phyloP scores from a whole-genome alignment of 2,797 vertebrate genomes.

The Pteropus rufus region DNA sequence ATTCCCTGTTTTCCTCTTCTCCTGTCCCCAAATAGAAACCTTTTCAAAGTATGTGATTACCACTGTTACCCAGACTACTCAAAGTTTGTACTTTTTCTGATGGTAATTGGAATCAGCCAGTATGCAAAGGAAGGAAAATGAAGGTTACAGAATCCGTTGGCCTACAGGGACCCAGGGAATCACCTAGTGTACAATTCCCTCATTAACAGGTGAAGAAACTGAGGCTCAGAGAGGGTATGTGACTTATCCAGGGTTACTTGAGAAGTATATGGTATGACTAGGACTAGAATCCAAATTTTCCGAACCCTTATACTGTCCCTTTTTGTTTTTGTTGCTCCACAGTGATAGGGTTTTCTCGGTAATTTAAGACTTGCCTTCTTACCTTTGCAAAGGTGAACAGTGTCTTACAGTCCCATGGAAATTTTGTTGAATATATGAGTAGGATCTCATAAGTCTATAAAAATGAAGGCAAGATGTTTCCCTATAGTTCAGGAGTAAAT shows the following conservation, averaged over 20 bases:
- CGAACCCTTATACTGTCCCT: background rate
- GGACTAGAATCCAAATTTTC: slow-evolving; percentile 1
- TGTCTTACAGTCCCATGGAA: background rate
- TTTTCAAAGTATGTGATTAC: background rate
- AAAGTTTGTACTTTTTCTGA: background rate
- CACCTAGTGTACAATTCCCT: background rate
- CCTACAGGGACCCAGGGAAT: background rate
- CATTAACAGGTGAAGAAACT: slow-evolving; percentile 15
- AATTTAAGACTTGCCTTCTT: background rate
- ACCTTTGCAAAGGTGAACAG: background rate
- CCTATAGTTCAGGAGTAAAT: background rate
- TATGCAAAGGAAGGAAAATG: slow-evolving; percentile 1
- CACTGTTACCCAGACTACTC: background rate
- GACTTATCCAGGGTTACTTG: background rate
- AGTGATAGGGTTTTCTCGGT: slow-evolving; percentile 23
- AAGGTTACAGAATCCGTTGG: background rate
- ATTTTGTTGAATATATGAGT: background rate
- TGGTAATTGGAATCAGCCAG: background rate
- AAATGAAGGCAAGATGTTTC: background rate
- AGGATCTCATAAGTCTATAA: background rate
- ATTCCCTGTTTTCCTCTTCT: background rate
- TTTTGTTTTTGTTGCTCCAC: background rate
- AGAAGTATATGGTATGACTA: background rate
- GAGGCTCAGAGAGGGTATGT: background rate
- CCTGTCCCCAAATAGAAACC: background rate